Evolutionary conservation across 2,797 vertebrate genomes (phyloP), one percentile per base, ranked within the genome.

Genomic region (Tapera naevia): DNA sequence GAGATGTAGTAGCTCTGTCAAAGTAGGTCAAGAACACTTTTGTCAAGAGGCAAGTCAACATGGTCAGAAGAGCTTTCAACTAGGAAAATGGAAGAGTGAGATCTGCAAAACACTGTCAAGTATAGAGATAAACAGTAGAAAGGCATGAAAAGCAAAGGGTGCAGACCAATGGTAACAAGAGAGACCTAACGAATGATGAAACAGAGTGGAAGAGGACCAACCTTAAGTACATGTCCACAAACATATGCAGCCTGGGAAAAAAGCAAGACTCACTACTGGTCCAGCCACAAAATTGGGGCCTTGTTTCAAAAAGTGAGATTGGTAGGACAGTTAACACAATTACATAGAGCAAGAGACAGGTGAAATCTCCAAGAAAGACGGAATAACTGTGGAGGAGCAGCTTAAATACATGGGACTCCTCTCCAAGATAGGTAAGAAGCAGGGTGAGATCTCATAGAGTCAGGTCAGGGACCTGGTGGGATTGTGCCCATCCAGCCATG

Each of bases 401-500:
- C 33, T 50, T 30, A 17, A 19, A 33, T 60, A 30, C 3, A 19
- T n/a, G 11, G 5, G 1, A 1, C 5, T 78, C 7, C 12, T 80
- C 18, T 84, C 28, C 14, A 10, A 32, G 39, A 11, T 1, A 23
- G 11, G 19, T 13, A 41, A 54, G 24, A 62, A 13, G 11, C 0
- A 0, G 3, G 3, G 21, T 53, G 6, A 62, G 27, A 57, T 25
- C 17, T 39, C n/a, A 35, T 4, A n/a, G 13, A 5, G 4, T 17
- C 24, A 67, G 9, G 9, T 66, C 28, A 67, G 43, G 62, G 17
- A 33, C 7, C 8, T 32, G 6, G 17, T 24, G n/a, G 8, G 27
- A 35, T 13, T 58, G 12, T 19, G 13, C 65, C 18, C 13, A 33
- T 9, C 2, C 30, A 78, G 0, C 1, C 10, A 69, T 13, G 8